These are phyloP conservation scores for Odiellus spinosus DNA, from an alignment of 2,888 invertebrate genomes.

Conservation along the genomic window DNA sequence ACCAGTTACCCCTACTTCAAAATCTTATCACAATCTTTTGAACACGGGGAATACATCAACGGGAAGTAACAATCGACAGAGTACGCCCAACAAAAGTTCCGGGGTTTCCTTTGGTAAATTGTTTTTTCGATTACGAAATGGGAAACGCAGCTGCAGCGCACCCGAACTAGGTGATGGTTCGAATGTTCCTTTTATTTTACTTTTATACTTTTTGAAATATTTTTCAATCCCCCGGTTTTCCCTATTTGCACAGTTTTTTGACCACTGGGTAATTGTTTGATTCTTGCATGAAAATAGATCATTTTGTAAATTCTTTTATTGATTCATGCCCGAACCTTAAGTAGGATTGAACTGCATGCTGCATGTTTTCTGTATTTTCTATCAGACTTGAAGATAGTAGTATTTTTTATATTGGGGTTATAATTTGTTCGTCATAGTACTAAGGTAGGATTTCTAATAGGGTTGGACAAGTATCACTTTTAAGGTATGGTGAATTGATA, in stretches of 20 bases:
- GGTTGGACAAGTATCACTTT: too few species aligned
- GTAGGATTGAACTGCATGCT: background rate
- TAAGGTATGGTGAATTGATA: too few species aligned
- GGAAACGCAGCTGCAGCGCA: slow-evolving; percentile 62
- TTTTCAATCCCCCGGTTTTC: background rate
- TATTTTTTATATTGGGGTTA: too few species aligned
- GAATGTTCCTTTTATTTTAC: background rate
- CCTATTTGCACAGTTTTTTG: background rate
- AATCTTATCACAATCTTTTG: slow-evolving; percentile 8
- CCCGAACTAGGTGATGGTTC: slow-evolving; percentile 65
- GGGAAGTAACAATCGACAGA: background rate
- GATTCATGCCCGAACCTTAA: background rate
- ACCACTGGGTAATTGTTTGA: background rate
- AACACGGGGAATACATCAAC: slow-evolving; percentile 2
- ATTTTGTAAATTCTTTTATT: too few species aligned
- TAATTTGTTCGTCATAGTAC: too few species aligned
- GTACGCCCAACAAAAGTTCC: slow-evolving; percentile 14
- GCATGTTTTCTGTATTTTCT: background rate
- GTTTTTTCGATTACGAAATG: slow-evolving; percentile 34
- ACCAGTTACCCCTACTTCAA: slow-evolving; percentile 1
- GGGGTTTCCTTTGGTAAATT: slow-evolving; percentile 60
- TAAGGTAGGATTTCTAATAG: too few species aligned
- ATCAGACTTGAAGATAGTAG: too few species aligned
- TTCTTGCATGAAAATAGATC: background rate
- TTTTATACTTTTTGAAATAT: background rate